phyloP scores from a whole-genome alignment of 2,888 invertebrate species.

The Cylloceria caligata region DNA sequence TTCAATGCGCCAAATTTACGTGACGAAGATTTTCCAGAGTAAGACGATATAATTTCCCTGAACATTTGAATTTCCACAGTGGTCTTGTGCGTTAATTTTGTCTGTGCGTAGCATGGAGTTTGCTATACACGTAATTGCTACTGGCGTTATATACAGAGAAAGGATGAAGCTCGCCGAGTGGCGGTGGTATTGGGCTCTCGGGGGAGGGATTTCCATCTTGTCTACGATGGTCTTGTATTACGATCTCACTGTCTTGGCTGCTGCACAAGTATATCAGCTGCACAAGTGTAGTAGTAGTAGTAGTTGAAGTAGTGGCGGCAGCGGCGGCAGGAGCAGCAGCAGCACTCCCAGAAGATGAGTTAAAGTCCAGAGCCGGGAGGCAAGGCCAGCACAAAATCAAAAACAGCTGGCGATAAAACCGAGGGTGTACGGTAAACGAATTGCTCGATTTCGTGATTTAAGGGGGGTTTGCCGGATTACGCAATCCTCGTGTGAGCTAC shows the following conservation, averaged over 20 bases:
- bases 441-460: slow-evolving; percentile 68
- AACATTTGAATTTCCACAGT: slow-evolving; percentile 7
- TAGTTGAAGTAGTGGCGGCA: background rate
- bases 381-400: slow-evolving; percentile 62
- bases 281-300: too few species aligned
- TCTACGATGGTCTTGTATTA: slow-evolving; percentile 54
- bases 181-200: slow-evolving; percentile 51
- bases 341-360: slow-evolving; percentile 62
- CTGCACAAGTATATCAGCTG: too few species aligned
- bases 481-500: slow-evolving; percentile 22
- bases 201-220: slow-evolving; percentile 65
- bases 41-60: slow-evolving; percentile 3
- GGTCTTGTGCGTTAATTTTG: slow-evolving; percentile 17
- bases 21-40: background rate
- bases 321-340: slow-evolving; percentile 33
- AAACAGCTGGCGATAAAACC: slow-evolving; percentile 68
- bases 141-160: slow-evolving; percentile 35
- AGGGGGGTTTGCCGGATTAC: slow-evolving; percentile 59
- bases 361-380: slow-evolving; percentile 50
- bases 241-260: slow-evolving; percentile 39
- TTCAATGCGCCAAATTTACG: background rate
- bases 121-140: slow-evolving; percentile 23
- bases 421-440: slow-evolving; percentile 61
- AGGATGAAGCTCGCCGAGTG: slow-evolving; percentile 19
- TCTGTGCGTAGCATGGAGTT: background rate